These are phyloP conservation scores for Falcunculus frontatus DNA, from an alignment of 2,113 vertebrate genomes.

Conservation along the genomic window DNA sequence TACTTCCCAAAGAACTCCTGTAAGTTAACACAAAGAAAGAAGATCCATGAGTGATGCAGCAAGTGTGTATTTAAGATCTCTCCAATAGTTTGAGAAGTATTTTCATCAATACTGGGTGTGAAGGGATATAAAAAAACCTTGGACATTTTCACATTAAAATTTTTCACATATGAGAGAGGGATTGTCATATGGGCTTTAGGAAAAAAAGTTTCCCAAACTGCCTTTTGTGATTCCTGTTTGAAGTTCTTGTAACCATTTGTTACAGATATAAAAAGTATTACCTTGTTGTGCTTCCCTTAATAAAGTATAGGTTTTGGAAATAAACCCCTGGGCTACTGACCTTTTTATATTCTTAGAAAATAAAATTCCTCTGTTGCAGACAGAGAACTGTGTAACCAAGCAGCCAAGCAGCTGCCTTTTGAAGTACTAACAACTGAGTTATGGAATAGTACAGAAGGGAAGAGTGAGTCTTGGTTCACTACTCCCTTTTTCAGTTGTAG, in stretches of 20 bases:
- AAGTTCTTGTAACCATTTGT: constrained; percentile 29
- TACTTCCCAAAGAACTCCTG: background rate
- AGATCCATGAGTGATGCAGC: background rate
- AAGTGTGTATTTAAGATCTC: background rate
- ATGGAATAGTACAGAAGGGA: background rate
- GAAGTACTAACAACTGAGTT: constrained; percentile 34
- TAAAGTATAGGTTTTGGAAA: constrained; percentile 38
- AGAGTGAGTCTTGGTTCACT: background rate
- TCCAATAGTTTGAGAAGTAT: background rate
- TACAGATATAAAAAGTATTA: constrained; percentile 12
- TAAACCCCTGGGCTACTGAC: constrained; percentile 32
- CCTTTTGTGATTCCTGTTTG: constrained; percentile 8
- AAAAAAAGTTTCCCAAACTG: background rate
- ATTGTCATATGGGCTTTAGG: background rate
- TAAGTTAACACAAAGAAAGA: background rate
- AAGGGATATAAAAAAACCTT: background rate
- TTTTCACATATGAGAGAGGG: background rate
- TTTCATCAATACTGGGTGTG: background rate
- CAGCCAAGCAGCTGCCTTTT: constrained; percentile 46
- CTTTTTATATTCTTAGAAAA: constrained; percentile 41
- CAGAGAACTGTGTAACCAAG: background rate
- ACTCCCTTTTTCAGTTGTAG: background rate
- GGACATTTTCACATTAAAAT: background rate
- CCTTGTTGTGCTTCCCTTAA: constrained; percentile 45
- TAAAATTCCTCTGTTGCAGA: constrained; percentile 15